Percentiles rank a stretch among this genome's conserved stretches.
These are phyloP conservation scores for Xenotilapia caudafasciata DNA, from an alignment of 2,113 vertebrate genomes.

Conservation along the genomic window DNA sequence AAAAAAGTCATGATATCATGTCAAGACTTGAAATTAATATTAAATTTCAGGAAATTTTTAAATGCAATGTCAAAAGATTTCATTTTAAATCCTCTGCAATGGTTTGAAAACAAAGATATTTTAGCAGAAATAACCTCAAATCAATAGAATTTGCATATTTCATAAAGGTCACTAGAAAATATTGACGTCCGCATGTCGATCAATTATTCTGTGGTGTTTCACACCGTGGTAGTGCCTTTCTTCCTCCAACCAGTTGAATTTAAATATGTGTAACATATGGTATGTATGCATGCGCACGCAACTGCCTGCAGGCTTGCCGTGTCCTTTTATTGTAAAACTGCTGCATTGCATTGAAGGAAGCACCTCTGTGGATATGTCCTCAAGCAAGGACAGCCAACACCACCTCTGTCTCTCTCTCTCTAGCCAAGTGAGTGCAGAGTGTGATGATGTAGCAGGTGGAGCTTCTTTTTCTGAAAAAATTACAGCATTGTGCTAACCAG, in stretches of 20 bases:
- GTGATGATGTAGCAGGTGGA: neutral
- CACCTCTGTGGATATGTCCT: conserved; percentile 17
- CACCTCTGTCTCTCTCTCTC: neutral
- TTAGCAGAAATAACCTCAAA: neutral
- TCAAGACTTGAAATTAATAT: neutral
- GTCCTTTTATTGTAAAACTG: neutral
- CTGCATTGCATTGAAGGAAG: neutral
- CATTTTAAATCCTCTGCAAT: neutral
- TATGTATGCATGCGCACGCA: neutral
- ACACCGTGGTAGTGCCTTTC: neutral
- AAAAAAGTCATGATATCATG: neutral
- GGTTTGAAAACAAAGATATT: neutral
- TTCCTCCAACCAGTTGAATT: neutral
- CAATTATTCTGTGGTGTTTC: neutral
- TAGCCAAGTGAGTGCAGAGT: neutral
- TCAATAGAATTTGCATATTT: neutral
- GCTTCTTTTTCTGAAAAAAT: neutral
- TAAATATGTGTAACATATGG: neutral
- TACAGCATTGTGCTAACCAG: conserved; percentile 36
- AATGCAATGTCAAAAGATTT: neutral
- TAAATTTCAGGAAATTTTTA: neutral
- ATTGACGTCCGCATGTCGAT: neutral
- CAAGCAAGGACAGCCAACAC: conserved; percentile 20
- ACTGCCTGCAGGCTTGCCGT: neutral
- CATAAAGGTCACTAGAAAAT: neutral